Percentiles rank a stretch among this genome's conserved stretches.
These are phyloP conservation scores for Benthosema pterotum DNA, from an alignment of 2,797 vertebrate genomes.

Conservation along the genomic window DNA sequence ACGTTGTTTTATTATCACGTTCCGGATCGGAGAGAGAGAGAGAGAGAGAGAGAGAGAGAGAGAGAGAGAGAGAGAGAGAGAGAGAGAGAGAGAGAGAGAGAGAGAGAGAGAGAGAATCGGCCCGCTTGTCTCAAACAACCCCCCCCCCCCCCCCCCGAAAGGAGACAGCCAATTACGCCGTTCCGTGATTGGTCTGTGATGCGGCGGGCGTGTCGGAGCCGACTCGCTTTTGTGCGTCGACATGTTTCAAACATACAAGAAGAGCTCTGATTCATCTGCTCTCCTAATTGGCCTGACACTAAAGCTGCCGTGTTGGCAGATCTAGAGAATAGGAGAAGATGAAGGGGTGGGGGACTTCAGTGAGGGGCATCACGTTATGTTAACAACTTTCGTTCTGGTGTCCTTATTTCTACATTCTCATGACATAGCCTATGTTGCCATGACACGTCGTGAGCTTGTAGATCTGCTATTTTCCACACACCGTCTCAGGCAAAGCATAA, in stretches of 20 bases:
- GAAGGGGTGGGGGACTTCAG: background rate
- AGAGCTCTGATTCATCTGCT: conserved; percentile 39
- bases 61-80: too few relatives aligned
- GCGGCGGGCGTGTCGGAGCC: conserved; percentile 36
- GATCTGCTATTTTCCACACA: too few relatives aligned
- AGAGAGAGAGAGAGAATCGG: conserved; percentile 43
- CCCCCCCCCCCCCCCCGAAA: conserved; percentile 18
- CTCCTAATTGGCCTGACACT: conserved; percentile 67
- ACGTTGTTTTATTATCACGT: conserved; percentile 59
- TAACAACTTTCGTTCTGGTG: too few relatives aligned
- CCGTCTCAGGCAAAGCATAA: too few relatives aligned
- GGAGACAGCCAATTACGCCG: conserved; percentile 63
- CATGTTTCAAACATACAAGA: conserved; percentile 52
- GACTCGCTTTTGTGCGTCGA: conserved; percentile 33
- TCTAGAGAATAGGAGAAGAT: background rate
- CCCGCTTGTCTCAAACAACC: background rate
- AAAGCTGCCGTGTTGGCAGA: conserved; percentile 43
- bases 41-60: too few relatives aligned
- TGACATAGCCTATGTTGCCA: too few relatives aligned
- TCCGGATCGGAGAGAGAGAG: conserved; percentile 49
- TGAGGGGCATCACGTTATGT: background rate
- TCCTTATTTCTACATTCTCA: too few relatives aligned
- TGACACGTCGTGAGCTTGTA: too few relatives aligned
- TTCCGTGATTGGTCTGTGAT: conserved; percentile 61
- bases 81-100: too few relatives aligned